phyloP scores from a whole-genome alignment of 2,888 invertebrate species.

The Molorchus minor region DNA sequence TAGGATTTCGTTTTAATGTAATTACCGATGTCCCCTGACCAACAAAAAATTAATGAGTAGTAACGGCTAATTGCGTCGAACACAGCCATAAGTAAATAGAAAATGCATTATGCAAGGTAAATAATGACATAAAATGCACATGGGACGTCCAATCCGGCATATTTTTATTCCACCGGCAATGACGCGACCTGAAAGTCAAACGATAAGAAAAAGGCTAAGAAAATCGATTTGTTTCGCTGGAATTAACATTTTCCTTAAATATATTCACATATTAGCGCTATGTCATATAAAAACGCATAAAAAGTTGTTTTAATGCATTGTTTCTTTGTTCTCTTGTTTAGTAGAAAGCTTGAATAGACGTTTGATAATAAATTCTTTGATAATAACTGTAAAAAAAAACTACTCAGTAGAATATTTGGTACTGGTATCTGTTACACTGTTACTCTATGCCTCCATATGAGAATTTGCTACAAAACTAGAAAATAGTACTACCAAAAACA shows the following conservation, averaged over 20 bases:
- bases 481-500: too few species aligned
- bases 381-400: too few species aligned
- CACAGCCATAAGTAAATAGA: constrained; percentile 14
- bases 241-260: background rate
- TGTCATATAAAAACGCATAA: constrained; percentile 2
- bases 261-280: constrained; percentile 1
- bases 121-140: constrained; percentile 23
- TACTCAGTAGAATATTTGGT: too few species aligned
- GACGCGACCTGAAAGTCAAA: constrained; percentile 1
- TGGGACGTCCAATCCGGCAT: constrained; percentile 20
- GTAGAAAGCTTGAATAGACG: too few species aligned
- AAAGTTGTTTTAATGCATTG: too few species aligned
- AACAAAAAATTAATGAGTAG: constrained; percentile 28
- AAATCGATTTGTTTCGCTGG: constrained; percentile 2
- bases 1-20: constrained; percentile 24
- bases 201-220: constrained; percentile 8
- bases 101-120: constrained; percentile 28
- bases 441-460: too few species aligned
- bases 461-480: too few species aligned
- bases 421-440: too few species aligned
- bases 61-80: constrained; percentile 14
- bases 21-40: constrained; percentile 20
- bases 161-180: constrained; percentile 9
- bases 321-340: too few species aligned
- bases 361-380: too few species aligned